Evolutionary conservation across 2,888 invertebrate species (phyloP), one percentile per base, ranked within the genome.

Genomic region (Thymelicus lineola): DNA sequence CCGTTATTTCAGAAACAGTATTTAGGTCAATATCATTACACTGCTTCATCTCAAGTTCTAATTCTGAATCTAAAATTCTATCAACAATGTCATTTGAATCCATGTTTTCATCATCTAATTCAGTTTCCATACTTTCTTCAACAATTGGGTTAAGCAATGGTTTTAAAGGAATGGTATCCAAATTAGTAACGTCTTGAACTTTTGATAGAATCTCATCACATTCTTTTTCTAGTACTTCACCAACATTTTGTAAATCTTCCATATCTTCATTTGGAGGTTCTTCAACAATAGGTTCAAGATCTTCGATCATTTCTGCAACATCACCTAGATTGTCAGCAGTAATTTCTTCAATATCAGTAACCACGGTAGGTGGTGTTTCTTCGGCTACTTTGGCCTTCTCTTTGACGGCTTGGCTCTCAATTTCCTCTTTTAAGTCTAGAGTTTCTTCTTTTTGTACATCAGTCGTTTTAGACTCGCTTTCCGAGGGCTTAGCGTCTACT

Each of bases 121-220:
- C 91, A 10, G 85, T 84, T 77, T 91, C 90, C 85, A 90, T 88
- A 0, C 83, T 80, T 77, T 91, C 91, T 79, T 91, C 91, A 12
- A 84, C 80, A 73, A 91, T 92, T 14, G 89, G 79, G 71, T 87
- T 87, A 7, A 91, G 81, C 74, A 90, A 73, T 3, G 91, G 88
- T 76, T 91, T 92, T 9, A 89, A 73, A 17, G 90, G 85, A 61
- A 92, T 89, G 63, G 82, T 91, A 71, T 89, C 89, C 70, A 92
- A 82, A 74, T 90, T 91, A 6, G 93, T 93, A 45, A 93, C 91
- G 77, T 90, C 85, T 75, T 93, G 87, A 7, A 94, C 93, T 77
- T 93, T 94, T 0, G 90, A 91, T 28, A 94, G 75, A 70, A 94
- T 92, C 75, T 93, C 94, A 72, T 90, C 91, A 74, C 94, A 94